Base-by-base conservation (phyloP, 2,113 vertebrate species). In the Formicarius rufipectus region DNA sequence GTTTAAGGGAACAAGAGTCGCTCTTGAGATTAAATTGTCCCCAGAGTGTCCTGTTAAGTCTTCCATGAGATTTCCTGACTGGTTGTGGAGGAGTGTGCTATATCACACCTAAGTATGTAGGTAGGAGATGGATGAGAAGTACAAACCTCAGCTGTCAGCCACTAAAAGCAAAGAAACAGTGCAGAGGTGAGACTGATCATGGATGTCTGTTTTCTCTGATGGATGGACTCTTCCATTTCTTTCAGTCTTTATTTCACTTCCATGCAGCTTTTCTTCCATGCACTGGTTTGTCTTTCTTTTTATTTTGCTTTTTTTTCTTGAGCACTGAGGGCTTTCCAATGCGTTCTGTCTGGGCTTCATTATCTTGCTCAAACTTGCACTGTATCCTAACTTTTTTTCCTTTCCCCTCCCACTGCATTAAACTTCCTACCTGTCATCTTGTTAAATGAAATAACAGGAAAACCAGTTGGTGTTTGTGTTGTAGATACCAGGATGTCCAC, bases 191-290 rank as follows among this genome's bases (percentile, higher is more conserved):
- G 81, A 58, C 33, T 0, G 5, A 13, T 94, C 59, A 69, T 6
- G 53, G 67, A 28, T 66, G 66, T 52, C n/a, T 33, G 31, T 71
- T 37, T 64, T 31, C 62, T 75, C 24, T 13, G 18, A 58, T 76
- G 35, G 58, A 30, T 25, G 62, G 49, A 40, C 53, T 91, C 69
- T 89, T 85, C 64, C 12, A 5, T 42, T 67, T 55, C 12, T 63
- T 82, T 71, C 31, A 68, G 63, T 27, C 53, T 89, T 86, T 77
- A 19, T 89, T 92, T 87, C 42, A 39, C 59, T 94, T 90, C 35
- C 56, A 3, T 39, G 69, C 30, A 44, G n/a, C 47, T 89, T 80
- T 71, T 58, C 21, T 83, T 52, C 55, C 12, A 6, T 12, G 7
- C 5, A 2, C 8, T 22, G 4, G 2, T 74, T 93, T 84, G 16